phyloP scores from a whole-genome alignment of 2,888 invertebrate genomes.

The Julus scanicus region DNA sequence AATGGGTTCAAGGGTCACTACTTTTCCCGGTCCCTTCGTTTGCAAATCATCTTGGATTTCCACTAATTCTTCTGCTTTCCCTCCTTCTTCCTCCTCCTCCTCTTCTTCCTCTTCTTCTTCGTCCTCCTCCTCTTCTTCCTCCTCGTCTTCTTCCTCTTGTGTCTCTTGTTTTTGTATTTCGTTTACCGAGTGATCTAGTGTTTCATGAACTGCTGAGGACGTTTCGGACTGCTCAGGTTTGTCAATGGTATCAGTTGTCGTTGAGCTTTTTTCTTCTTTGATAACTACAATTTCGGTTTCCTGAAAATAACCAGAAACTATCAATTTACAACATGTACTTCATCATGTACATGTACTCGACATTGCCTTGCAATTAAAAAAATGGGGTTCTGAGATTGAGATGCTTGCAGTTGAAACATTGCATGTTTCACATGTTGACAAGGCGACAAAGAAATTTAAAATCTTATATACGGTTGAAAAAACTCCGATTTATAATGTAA shows the following conservation, averaged over 20 bases:
- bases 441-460: too few species aligned
- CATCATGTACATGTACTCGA: neutral
- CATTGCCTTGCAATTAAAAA: neutral
- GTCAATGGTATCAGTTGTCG: neutral
- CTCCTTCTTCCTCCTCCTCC: neutral
- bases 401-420: too few species aligned
- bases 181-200: neutral
- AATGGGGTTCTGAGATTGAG: neutral
- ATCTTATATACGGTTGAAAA: too few species aligned
- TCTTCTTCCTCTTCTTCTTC: neutral
- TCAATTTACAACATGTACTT: neutral
- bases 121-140: neutral
- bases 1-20: constrained; percentile 7
- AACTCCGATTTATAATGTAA: too few species aligned
- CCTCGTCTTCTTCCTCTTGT: neutral
- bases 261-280: neutral
- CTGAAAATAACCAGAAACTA: constrained; percentile 30
- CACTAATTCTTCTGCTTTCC: neutral
- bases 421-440: too few species aligned
- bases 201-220: neutral
- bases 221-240: neutral
- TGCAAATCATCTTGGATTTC: too few species aligned
- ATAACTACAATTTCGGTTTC: neutral
- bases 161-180: neutral
- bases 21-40: neutral